A percentile compares a stretch with the other conserved stretches of the same genome.
phyloP scores from a whole-genome alignment of 2,113 vertebrate genomes.

The Vidua macroura region DNA sequence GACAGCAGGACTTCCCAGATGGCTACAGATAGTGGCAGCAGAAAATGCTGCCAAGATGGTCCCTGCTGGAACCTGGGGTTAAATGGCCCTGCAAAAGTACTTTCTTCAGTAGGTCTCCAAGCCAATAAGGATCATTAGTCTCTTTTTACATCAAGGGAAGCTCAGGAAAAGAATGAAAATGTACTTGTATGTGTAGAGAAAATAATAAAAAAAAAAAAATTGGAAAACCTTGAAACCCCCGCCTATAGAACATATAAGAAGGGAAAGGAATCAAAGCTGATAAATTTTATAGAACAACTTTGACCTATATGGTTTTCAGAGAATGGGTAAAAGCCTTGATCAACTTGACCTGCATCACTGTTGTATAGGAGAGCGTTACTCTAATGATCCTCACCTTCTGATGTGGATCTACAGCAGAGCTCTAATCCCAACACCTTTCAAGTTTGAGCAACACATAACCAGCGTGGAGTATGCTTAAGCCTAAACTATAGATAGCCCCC shows the following conservation, averaged over 20 bases:
- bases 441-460: conserved; percentile 28
- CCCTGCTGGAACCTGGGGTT: neutral
- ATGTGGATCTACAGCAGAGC: conserved; percentile 26
- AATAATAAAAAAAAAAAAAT: neutral
- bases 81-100: neutral
- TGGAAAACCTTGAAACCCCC: neutral
- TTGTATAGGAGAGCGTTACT: neutral
- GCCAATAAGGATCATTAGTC: neutral
- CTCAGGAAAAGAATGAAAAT: neutral
- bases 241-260: neutral
- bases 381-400: conserved; percentile 34
- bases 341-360: conserved; percentile 30
- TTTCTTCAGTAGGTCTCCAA: neutral
- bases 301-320: conserved; percentile 35
- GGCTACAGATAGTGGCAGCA: neutral
- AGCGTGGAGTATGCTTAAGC: neutral
- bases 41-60: neutral
- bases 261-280: conserved; percentile 13
- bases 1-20: neutral
- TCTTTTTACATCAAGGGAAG: neutral
- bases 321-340: conserved; percentile 33
- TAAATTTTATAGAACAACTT: neutral
- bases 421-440: conserved; percentile 51
- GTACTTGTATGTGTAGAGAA: neutral
- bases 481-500: conserved; percentile 2